phyloP scores from a whole-genome alignment of 2,888 invertebrate species.

The Xestoiulus laeticollis region DNA sequence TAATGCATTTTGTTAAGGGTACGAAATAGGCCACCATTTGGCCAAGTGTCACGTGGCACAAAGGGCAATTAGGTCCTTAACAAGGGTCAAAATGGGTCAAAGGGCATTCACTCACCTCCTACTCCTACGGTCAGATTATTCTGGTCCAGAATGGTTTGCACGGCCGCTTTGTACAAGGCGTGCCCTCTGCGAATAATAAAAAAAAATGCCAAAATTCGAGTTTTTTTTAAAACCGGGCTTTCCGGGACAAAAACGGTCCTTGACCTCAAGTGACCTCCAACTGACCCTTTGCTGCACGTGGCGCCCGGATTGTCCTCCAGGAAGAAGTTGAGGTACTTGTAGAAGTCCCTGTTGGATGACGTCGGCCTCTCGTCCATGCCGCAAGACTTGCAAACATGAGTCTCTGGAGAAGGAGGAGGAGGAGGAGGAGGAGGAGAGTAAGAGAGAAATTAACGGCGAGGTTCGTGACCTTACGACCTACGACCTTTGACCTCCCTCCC shows the following conservation, averaged over 20 bases:
- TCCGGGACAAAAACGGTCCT: too few species aligned
- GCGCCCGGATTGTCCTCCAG: constrained; percentile 55
- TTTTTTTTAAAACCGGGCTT: too few species aligned
- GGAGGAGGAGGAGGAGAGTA: too few species aligned
- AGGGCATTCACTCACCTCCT: constrained; percentile 52
- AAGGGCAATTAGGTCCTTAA: too few species aligned
- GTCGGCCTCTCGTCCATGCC: not conserved
- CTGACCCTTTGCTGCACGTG: constrained; percentile 57
- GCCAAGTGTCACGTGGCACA: too few species aligned
- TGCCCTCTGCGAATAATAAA: constrained; percentile 56
- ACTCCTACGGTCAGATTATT: constrained; percentile 53
- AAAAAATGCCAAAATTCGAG: too few species aligned
- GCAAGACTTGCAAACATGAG: not conserved
- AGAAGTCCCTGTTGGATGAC: constrained; percentile 30
- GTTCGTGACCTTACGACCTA: too few species aligned
- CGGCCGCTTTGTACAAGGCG: constrained; percentile 45
- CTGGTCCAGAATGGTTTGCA: constrained; percentile 45
- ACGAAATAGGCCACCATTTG: too few species aligned
- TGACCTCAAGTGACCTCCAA: constrained; percentile 34
- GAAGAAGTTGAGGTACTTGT: constrained; percentile 55
- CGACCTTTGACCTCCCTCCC: too few species aligned
- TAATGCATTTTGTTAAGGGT: too few species aligned
- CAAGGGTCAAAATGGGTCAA: too few species aligned
- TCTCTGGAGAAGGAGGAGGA: not conserved
- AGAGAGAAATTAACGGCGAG: too few species aligned